phyloP scores from a whole-genome alignment of 2,113 vertebrate genomes.

The Glaucomys volans region DNA sequence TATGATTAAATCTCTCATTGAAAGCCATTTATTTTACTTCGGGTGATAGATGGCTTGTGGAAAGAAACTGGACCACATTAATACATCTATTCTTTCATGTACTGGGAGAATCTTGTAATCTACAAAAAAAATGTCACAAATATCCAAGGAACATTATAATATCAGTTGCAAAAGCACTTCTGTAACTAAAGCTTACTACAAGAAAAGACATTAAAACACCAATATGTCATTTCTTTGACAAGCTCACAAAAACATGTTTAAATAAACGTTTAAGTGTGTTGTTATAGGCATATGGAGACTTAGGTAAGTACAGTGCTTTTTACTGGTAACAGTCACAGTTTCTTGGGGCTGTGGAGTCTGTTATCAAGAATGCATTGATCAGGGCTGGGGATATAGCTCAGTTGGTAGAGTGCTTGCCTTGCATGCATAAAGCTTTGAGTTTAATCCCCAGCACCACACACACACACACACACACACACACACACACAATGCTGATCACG shows the following conservation, averaged over 20 bases:
- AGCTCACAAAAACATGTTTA: background rate
- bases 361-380: background rate
- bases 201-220: background rate
- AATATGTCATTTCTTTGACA: constrained; percentile 38
- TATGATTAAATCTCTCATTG: constrained; percentile 65
- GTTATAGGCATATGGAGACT: background rate
- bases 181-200: constrained; percentile 18
- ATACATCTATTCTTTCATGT: constrained; percentile 8
- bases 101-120: constrained; percentile 51
- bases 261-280: background rate
- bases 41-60: constrained; percentile 55
- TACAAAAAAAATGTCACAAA: constrained; percentile 62
- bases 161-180: constrained; percentile 5
- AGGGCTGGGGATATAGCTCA: too few relatives aligned
- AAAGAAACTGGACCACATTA: constrained; percentile 60
- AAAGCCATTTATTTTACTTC: constrained; percentile 68
- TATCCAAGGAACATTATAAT: constrained; percentile 50
- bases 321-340: background rate
- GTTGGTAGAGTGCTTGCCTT: too few relatives aligned
- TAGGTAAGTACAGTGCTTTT: background rate
- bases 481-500: background rate
- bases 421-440: too few relatives aligned
- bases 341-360: background rate
- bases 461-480: too few relatives aligned
- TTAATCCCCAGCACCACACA: too few relatives aligned